These are phyloP conservation scores for Clostera curtula DNA, from an alignment of 2,888 invertebrate genomes.

Conservation along the genomic window DNA sequence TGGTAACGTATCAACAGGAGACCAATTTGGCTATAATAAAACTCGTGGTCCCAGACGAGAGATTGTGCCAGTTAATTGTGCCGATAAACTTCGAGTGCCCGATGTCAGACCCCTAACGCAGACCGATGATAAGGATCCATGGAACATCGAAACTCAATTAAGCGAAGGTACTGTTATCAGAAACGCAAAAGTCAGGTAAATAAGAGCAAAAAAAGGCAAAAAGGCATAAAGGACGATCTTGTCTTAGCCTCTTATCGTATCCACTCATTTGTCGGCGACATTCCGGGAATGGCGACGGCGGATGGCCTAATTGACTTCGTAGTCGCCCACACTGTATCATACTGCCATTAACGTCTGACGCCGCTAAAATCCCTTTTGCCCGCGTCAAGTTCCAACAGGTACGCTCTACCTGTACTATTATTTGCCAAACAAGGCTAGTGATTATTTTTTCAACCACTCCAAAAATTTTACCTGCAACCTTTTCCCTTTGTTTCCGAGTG, in stretches of 20 bases:
- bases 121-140: slow-evolving; percentile 54
- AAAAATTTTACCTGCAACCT: slow-evolving; percentile 46
- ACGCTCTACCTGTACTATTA: slow-evolving; percentile 53
- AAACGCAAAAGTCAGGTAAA: slow-evolving; percentile 41
- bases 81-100: slow-evolving; percentile 42
- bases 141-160: slow-evolving; percentile 69
- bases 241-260: slow-evolving; percentile 56
- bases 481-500: slow-evolving; percentile 35
- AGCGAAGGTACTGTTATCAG: slow-evolving; percentile 62
- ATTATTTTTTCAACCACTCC: slow-evolving; percentile 31
- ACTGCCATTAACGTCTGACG: slow-evolving; percentile 59
- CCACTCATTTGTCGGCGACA: slow-evolving; percentile 66
- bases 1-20: slow-evolving; percentile 20
- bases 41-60: slow-evolving; percentile 24
- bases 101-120: slow-evolving; percentile 48
- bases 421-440: slow-evolving; percentile 42
- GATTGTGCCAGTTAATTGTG: slow-evolving; percentile 46
- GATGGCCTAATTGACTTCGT: slow-evolving; percentile 72
- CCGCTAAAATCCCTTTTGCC: slow-evolving; percentile 67
- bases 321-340: slow-evolving; percentile 69
- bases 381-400: slow-evolving; percentile 54
- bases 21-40: slow-evolving; percentile 32
- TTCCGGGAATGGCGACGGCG: slow-evolving; percentile 71
- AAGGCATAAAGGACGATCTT: slow-evolving; percentile 44
- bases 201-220: slow-evolving; percentile 40